These are phyloP conservation scores for Rhopalosiphum padi DNA, from an alignment of 1,140 invertebrate genomes.

Conservation along the genomic window DNA sequence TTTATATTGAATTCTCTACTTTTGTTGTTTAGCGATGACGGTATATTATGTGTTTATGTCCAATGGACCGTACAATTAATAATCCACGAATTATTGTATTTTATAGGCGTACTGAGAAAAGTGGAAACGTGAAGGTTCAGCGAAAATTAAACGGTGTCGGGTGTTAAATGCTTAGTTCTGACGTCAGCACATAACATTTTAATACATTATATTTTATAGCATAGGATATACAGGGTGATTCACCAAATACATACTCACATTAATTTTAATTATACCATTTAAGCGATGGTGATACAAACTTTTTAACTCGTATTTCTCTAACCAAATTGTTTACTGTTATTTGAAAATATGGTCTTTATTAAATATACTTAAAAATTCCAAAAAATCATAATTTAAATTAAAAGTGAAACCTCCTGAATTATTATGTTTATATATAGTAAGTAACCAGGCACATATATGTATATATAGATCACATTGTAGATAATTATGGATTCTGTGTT, in stretches of 20 bases:
- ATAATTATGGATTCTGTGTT: too few species aligned
- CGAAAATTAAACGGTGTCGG: slow-evolving; percentile 24
- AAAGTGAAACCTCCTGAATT: too few species aligned
- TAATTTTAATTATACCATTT: background rate
- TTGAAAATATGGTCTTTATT: too few species aligned
- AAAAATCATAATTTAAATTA: too few species aligned
- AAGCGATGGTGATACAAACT: background rate
- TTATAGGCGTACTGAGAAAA: background rate
- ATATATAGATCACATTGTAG: too few species aligned
- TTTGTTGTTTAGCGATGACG: background rate
- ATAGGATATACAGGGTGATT: background rate
- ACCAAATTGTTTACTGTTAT: background rate
- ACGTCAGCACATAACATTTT: background rate
- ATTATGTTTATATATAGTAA: too few species aligned
- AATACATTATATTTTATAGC: background rate
- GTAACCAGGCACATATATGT: too few species aligned
- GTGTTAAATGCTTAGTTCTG: background rate
- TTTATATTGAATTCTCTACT: background rate
- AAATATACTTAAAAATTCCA: too few species aligned
- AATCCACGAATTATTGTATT: slow-evolving; percentile 21
- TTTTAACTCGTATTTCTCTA: background rate
- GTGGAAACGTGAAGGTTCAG: slow-evolving; percentile 24
- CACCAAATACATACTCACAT: background rate
- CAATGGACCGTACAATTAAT: background rate
- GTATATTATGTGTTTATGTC: background rate